phyloP scores from a whole-genome alignment of 2,797 vertebrate species.

The Holocentrus rufus region DNA sequence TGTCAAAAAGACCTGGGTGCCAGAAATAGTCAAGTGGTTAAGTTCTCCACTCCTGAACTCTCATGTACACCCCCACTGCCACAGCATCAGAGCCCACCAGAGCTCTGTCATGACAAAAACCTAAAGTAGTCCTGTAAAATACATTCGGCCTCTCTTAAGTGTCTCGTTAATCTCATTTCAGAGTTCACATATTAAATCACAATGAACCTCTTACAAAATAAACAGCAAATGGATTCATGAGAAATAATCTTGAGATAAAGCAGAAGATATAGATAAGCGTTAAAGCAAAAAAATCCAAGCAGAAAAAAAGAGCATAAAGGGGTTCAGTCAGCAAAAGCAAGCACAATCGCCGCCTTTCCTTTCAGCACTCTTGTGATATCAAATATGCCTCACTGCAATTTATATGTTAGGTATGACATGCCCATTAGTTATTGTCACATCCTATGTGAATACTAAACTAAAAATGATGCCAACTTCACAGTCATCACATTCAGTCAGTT shows the following conservation, averaged over 20 bases:
- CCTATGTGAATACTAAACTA: conserved; percentile 55
- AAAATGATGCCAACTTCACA: conserved; percentile 49
- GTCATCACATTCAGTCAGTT: conserved; percentile 46
- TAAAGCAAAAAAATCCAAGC: conserved; percentile 12
- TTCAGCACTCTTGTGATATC: conserved; percentile 33
- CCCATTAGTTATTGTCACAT: conserved; percentile 63
- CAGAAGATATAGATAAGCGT: conserved; percentile 7
- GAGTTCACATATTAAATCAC: neutral
- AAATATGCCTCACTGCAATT: conserved; percentile 37
- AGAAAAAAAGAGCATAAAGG: neutral
- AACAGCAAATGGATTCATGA: neutral
- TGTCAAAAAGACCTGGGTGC: too few relatives aligned
- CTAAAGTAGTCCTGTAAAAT: neutral
- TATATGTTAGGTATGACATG: conserved; percentile 38
- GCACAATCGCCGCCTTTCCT: conserved; percentile 32
- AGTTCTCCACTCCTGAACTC: too few relatives aligned
- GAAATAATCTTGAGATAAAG: conserved; percentile 1
- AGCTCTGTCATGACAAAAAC: too few relatives aligned
- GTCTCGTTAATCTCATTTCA: neutral
- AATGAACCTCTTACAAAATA: neutral
- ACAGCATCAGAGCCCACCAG: too few relatives aligned
- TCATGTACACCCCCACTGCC: too few relatives aligned
- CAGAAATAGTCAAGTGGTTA: too few relatives aligned
- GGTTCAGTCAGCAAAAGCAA: conserved; percentile 15
- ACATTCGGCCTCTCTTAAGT: neutral